Evolutionary conservation across 2,888 invertebrate genomes (phyloP), one percentile per base, ranked within the genome.

Genomic region (Drosophila mettleri): DNA sequence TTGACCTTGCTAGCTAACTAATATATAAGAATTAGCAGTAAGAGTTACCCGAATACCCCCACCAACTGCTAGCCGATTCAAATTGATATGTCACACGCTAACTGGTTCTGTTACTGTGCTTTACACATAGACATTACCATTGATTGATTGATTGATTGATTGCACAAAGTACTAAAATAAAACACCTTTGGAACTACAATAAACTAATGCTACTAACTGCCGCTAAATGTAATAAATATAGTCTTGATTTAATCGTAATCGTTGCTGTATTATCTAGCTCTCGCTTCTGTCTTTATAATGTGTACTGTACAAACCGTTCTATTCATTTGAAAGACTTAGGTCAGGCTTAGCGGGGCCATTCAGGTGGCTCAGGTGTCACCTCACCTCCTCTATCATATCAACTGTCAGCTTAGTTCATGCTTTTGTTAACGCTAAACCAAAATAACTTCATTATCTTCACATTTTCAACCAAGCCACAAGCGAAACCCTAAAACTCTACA

Each of bases 101-200:
- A 74, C 39, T 46, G 74, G 74, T 57, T 51, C 43, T 69, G 57
- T 78, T 58, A 78, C 66, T 83, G 84, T 88, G 82, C 82, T 82
- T 82, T 83, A 68, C 38, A 80, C 65, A 77, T 80, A 66, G 74
- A 58, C 54, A 76, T 76, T 55, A 14, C 58, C 59, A 73, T 74
- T 74, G 41, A 69, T 60, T 70, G 53, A 69, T 73, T 75, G 57
- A 46, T 29, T 48, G 48, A 49, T 34, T 49, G 49, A 78, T 22
- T 75, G 74, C 74, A 75, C 74, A 27, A 39, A 33, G 48, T 53
- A 64, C 48, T 36, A 70, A 69, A 38, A 39, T 24, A 41, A 22
- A 73, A 65, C 78, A 78, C 58, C 43, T 27, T 46, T 78, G 62
- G 74, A 78, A 57, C 39, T 60, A 57, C 33, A 58, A 73, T 38